Evolutionary conservation across 2,113 vertebrate species (phyloP).

Genomic region (Tragelaphus scriptus): DNA sequence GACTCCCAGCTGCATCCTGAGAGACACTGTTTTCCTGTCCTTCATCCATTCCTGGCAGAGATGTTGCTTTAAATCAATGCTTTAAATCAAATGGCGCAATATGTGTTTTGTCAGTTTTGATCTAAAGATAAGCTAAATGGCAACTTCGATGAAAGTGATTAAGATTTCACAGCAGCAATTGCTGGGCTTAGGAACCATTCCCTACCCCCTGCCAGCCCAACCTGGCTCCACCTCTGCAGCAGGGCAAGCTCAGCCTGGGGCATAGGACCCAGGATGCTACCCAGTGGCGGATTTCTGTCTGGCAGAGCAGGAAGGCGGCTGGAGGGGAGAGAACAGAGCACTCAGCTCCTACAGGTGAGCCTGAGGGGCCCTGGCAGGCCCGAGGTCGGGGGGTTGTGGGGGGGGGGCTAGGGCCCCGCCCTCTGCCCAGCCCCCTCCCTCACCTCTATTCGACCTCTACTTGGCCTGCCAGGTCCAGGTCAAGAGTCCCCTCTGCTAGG

Average conservation of each 20-base stretch:
- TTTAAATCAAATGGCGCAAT: not conserved
- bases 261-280: not conserved
- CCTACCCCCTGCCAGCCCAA: not conserved
- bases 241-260: not conserved
- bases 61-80: not conserved
- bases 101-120: not conserved
- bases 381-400: not conserved
- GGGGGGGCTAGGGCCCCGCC: not conserved
- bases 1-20: not conserved
- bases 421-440: not conserved
- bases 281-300: not conserved
- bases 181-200: not conserved
- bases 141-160: not conserved
- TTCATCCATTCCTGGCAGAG: conserved; percentile 10
- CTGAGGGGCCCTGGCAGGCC: not conserved
- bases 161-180: conserved; percentile 2
- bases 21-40: conserved; percentile 1
- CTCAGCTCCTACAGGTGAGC: not conserved
- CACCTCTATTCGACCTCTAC: not conserved
- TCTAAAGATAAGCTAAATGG: not conserved
- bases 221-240: too few species aligned
- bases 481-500: not conserved
- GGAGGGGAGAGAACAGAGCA: not conserved
- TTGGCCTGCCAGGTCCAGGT: not conserved
- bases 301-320: not conserved